Conservation (phyloP, 2,888 invertebrate genomes). For the Tetranychus truncatus region DNA sequence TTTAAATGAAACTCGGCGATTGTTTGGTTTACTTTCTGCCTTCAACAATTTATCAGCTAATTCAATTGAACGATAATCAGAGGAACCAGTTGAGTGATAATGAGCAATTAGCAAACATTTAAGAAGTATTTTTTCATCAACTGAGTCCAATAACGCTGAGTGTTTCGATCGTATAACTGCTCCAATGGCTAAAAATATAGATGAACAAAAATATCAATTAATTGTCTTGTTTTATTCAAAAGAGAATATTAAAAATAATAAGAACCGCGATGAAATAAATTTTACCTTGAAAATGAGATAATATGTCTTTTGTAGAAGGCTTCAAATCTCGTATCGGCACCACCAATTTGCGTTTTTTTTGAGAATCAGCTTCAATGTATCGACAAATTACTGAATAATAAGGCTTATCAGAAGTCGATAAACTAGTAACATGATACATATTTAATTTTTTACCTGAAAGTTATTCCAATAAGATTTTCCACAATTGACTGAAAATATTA, state of each 20-base stretch:
- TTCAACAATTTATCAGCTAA: not conserved
- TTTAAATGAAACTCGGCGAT: not conserved
- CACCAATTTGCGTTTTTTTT: not conserved
- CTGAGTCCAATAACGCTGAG: not conserved
- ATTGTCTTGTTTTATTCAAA: too few relatives aligned
- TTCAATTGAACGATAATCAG: not conserved
- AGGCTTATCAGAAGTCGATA: conserved; percentile 31
- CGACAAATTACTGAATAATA: conserved; percentile 18
- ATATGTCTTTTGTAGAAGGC: not conserved
- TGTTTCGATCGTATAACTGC: not conserved
- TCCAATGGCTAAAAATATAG: not conserved
- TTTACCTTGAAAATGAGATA: not conserved
- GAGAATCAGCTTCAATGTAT: not conserved
- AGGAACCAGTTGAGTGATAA: not conserved
- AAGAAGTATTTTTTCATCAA: not conserved
- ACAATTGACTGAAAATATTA: not conserved
- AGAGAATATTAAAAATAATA: not conserved
- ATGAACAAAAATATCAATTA: not conserved
- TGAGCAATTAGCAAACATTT: not conserved
- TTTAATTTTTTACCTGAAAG: not conserved
- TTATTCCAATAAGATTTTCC: not conserved
- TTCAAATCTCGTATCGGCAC: not conserved
- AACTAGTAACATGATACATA: not conserved
- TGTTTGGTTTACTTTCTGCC: not conserved
- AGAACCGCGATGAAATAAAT: not conserved